phyloP scores from a whole-genome alignment of 37 sponge, comb jelly and placozoan genomes.

The Halichondria panicea region DNA sequence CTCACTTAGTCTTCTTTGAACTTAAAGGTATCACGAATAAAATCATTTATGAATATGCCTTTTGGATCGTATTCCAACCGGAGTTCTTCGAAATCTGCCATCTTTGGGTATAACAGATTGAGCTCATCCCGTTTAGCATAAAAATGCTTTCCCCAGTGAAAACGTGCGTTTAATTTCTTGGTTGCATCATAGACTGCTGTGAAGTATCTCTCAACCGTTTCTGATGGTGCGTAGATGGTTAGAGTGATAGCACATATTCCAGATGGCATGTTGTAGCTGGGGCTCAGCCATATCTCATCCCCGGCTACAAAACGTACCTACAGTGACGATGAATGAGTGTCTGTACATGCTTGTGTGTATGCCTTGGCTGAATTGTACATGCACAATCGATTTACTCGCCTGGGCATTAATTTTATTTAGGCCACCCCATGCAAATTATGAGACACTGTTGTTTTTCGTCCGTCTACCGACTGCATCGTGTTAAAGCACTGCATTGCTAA shows the following conservation, averaged over 20 bases:
- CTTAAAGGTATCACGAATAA: conserved; percentile 19
- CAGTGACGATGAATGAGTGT: neutral
- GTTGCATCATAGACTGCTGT: conserved; percentile 34
- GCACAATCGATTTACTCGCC: too few relatives aligned
- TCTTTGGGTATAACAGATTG: conserved; percentile 17
- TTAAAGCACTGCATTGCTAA: too few relatives aligned
- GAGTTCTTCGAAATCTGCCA: conserved; percentile 7
- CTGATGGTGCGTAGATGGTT: conserved; percentile 41
- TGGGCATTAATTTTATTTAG: too few relatives aligned
- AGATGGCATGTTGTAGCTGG: neutral
- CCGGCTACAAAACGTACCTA: conserved; percentile 55
- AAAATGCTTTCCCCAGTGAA: conserved; percentile 64
- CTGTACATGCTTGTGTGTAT: too few relatives aligned
- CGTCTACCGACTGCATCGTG: too few relatives aligned
- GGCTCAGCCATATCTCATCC: conserved; percentile 53
- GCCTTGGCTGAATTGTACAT: too few relatives aligned
- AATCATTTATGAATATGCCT: conserved; percentile 34
- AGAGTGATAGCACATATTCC: conserved; percentile 58
- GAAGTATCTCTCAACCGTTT: conserved; percentile 32
- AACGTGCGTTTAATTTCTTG: conserved; percentile 14
- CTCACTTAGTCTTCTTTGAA: too few relatives aligned
- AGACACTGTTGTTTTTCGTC: too few relatives aligned
- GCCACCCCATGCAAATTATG: too few relatives aligned
- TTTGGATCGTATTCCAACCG: conserved; percentile 42
- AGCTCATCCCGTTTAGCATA: neutral